Conservation (phyloP, 2,888 invertebrate genomes). For the Noctua pronuba region DNA sequence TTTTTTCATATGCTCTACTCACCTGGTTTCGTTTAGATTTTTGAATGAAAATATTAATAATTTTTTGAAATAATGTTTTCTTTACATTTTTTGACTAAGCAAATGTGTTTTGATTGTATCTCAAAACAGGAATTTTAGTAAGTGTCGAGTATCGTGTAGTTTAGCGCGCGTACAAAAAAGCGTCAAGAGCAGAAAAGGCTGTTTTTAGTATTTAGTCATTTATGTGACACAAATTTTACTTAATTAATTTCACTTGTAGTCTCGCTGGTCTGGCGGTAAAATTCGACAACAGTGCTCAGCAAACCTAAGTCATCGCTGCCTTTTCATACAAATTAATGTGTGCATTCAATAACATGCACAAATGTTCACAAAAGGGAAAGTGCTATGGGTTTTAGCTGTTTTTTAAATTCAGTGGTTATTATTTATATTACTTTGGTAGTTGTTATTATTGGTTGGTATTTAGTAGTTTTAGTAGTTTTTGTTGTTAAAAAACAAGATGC, state of each 20-base stretch:
- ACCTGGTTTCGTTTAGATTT: neutral
- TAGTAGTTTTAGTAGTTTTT: constrained; percentile 26
- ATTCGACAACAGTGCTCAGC: neutral
- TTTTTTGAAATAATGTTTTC: neutral
- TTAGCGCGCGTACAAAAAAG: neutral
- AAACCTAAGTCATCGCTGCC: neutral
- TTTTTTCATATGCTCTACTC: constrained; percentile 7
- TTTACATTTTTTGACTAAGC: neutral
- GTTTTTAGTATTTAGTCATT: neutral
- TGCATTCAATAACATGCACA: constrained; percentile 16
- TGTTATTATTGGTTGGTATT: constrained; percentile 10
- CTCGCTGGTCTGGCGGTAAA: neutral
- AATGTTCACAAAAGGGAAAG: constrained; percentile 8
- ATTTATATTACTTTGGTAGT: neutral
- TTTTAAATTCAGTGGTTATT: neutral
- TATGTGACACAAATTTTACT: neutral
- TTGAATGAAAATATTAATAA: neutral
- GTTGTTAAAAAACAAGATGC: constrained; percentile 31
- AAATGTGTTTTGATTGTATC: neutral
- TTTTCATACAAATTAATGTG: constrained; percentile 5
- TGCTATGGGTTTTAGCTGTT: neutral
- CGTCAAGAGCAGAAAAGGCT: neutral
- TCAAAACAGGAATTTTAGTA: constrained; percentile 6
- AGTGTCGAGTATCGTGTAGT: neutral
- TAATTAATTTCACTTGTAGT: constrained; percentile 1